Evolutionary conservation across 2,888 invertebrate species (phyloP).

Genomic region (Cheilosia variabilis): DNA sequence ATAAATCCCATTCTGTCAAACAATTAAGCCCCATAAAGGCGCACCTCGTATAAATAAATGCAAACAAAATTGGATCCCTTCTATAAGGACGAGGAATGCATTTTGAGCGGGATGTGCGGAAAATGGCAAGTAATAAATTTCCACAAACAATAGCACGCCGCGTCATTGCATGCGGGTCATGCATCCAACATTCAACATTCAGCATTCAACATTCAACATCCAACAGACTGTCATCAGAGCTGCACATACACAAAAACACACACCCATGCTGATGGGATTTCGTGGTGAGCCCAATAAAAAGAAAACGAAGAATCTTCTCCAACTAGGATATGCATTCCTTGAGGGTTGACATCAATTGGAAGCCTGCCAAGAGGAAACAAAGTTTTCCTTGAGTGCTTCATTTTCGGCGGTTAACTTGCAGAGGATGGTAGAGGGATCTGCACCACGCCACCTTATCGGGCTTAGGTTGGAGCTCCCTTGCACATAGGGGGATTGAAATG

Average conservation of each 20-base stretch:
- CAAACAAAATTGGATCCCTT: slow-evolving; percentile 55
- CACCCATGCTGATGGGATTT: slow-evolving; percentile 18
- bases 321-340: slow-evolving; percentile 68
- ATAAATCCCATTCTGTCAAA: slow-evolving; percentile 40
- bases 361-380: slow-evolving; percentile 66
- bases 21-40: slow-evolving; percentile 53
- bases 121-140: slow-evolving; percentile 47
- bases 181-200: slow-evolving; percentile 14
- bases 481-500: slow-evolving; percentile 51
- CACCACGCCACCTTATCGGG: slow-evolving; percentile 5
- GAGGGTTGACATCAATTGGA: slow-evolving; percentile 71
- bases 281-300: slow-evolving; percentile 51
- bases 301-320: slow-evolving; percentile 36
- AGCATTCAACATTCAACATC: background rate
- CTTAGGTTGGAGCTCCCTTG: slow-evolving; percentile 21
- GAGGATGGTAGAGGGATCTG: background rate
- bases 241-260: background rate
- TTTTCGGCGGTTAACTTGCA: slow-evolving; percentile 71
- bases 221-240: background rate
- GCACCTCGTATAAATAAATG: slow-evolving; percentile 19
- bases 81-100: slow-evolving; percentile 15
- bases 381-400: slow-evolving; percentile 69
- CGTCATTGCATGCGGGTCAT: slow-evolving; percentile 38
- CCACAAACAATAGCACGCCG: slow-evolving; percentile 42
- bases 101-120: slow-evolving; percentile 28